These are phyloP conservation scores for Euwallacea similis DNA, from an alignment of 1,140 invertebrate species.

Conservation along the genomic window DNA sequence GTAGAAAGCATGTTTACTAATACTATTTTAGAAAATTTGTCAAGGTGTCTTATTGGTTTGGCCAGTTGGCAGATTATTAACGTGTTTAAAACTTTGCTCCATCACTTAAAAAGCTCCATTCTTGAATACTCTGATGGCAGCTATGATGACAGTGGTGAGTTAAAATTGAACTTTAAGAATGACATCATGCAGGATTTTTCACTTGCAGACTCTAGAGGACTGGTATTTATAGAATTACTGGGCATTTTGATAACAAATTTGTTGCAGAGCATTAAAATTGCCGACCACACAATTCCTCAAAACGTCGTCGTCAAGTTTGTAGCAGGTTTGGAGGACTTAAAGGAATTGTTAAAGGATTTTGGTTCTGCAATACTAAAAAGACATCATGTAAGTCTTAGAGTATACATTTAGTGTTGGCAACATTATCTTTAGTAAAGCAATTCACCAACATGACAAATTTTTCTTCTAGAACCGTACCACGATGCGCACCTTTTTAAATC, in stretches of 20 bases:
- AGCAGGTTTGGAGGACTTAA: conserved; percentile 43
- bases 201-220: conserved; percentile 14
- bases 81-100: conserved; percentile 48
- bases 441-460: not conserved
- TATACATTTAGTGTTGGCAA: not conserved
- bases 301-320: conserved; percentile 46
- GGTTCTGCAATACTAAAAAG: conserved; percentile 43
- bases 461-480: conserved; percentile 48
- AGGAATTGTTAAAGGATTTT: conserved; percentile 43
- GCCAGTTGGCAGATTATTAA: conserved; percentile 49
- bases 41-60: conserved; percentile 41
- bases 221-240: conserved; percentile 41
- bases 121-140: conserved; percentile 25
- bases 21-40: conserved; percentile 44
- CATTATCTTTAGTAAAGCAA: not conserved
- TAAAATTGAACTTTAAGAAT: not conserved
- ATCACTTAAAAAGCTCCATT: conserved; percentile 44
- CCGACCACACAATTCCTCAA: conserved; percentile 44
- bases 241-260: conserved; percentile 39
- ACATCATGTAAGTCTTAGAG: conserved; percentile 49
- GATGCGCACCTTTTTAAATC: conserved; percentile 48
- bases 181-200: not conserved
- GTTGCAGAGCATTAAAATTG: conserved; percentile 43
- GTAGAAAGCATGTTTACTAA: conserved; percentile 39
- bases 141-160: not conserved